Base-by-base conservation (phyloP, 2,797 vertebrate species). In the Danionella dracula region DNA sequence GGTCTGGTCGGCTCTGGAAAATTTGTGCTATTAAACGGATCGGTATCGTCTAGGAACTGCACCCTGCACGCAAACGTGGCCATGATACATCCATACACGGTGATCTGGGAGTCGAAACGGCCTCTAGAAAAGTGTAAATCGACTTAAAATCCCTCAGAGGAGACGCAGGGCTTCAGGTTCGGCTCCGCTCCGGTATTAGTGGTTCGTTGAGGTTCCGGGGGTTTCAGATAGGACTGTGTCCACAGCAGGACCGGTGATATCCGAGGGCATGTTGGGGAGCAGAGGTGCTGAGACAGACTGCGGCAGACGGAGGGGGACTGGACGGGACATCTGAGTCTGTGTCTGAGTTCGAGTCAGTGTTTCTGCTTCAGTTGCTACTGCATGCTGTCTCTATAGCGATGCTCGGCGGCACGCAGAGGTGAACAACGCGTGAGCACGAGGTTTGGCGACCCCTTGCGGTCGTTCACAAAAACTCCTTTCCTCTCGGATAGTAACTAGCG, bases 1-100 rank as follows among this genome's bases (percentile, higher is more conserved):
- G 91, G 92, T 74, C 92, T 89, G 74, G 85, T 92, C 72, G 92
- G 92, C 81, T 93, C 92, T 8, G 92, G 92, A 77, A 92, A 93
- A 83, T 86, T 93, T 77, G 92, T 93, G 85, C 92, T 92, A 79
- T 90, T 93, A 82, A 93, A 93, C 55, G 92, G 92, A 82, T 92
- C 92, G 46, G 92, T 93, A 82, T 93, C 92, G 82, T 93, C 92
- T 84, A 93, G 80, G 77, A 93, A 91, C 84, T 93, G 92, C 76
- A 93, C 91, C 83, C 92, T 86, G 87, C 90, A 93, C 59, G 86
- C 82, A 79, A 91, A 76, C 78, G 91, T 90, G 78, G 90, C 87
- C 92, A 93, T 93, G 87, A 81, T 81, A 86, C 81, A 80, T 85
- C 89, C 90, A 88, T 90, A 79, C 89, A 85, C 67, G 70, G 76